Evolutionary conservation across 2,797 vertebrate species (phyloP), one percentile per base, ranked within the genome.

Genomic region (Coregonus suidteri): DNA sequence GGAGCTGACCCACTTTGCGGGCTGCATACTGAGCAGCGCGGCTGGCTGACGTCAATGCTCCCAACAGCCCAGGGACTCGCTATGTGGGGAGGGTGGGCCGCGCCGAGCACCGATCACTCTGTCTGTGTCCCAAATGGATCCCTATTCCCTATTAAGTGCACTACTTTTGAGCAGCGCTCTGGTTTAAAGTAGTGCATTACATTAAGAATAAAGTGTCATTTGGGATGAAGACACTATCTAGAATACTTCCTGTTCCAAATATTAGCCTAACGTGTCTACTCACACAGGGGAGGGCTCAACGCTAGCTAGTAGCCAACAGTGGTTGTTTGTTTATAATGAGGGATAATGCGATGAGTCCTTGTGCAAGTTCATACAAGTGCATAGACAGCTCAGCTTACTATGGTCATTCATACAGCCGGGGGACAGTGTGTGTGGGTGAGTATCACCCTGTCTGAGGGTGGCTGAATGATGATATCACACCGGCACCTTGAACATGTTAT

Each of bases 1-100:
- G 41, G 41, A 91, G 91, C 92, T 94, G 95, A 96, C 95, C 95
- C 94, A 94, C 78, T 94, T 94, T 91, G 93, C 86, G 91, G 88
- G 90, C 90, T 82, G 95, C 95, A 94, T 83, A 91, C 93, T 91
- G 91, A 94, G 89, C 92, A 93, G 92, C 59, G 11, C 3, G 20
- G 91, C 88, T 77, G 83, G 83, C 91, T 95, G 93, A 96, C 90
- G 91, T 97, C 95, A 96, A 90, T 77, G 86, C 88, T 64, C 77
- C 88, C 87, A 82, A 81, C 81, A 83, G 59, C 59, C 59, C 59
- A 64, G 59, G 25, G 59, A 20, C 59, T 64, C 20, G 20, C 59
- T 25, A 20, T 25, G 59, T 6, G 59, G 7, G 9, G 20, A 25
- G 59, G 59, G 41, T 25, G 20, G 59, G 59, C 75, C 75, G 77